Percentiles rank a stretch among this genome's conserved stretches.
Conservation (phyloP, 2,888 invertebrate species). For the Agonopterix subpropinquella region DNA sequence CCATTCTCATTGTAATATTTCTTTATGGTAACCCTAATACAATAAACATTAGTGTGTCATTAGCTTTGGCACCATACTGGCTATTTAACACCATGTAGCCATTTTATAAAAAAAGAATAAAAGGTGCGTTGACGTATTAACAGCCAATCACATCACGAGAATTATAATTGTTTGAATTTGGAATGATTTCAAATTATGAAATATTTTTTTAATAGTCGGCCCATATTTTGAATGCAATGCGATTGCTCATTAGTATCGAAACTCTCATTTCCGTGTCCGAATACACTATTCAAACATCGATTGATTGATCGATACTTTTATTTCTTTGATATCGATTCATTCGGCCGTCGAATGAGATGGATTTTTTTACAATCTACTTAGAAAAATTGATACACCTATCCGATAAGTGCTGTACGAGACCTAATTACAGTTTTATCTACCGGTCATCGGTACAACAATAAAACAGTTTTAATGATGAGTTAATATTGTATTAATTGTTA, state of each 20-base stretch:
- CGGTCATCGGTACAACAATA: constrained; percentile 63
- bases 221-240: not conserved
- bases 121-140: constrained; percentile 25
- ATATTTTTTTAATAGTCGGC: not conserved
- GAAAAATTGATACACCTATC: constrained; percentile 66
- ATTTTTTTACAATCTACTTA: constrained; percentile 62
- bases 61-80: constrained; percentile 61
- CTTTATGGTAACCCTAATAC: constrained; percentile 67
- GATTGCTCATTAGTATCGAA: not conserved
- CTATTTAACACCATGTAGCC: constrained; percentile 49
- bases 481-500: constrained; percentile 48
- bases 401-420: constrained; percentile 61
- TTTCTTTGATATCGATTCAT: constrained; percentile 60
- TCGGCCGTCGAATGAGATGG: constrained; percentile 49
- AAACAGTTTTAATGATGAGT: constrained; percentile 56
- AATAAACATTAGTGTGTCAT: constrained; percentile 71
- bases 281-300: constrained; percentile 58
- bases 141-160: constrained; percentile 18
- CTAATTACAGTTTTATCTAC: constrained; percentile 70
- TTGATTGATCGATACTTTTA: constrained; percentile 69
- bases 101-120: constrained; percentile 27
- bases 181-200: constrained; percentile 3
- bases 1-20: constrained; percentile 67
- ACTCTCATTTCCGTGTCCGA: constrained; percentile 38
- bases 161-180: constrained; percentile 10